Evolutionary conservation across 2,888 invertebrate species (phyloP).

Genomic region (Phaedon cochleariae): DNA sequence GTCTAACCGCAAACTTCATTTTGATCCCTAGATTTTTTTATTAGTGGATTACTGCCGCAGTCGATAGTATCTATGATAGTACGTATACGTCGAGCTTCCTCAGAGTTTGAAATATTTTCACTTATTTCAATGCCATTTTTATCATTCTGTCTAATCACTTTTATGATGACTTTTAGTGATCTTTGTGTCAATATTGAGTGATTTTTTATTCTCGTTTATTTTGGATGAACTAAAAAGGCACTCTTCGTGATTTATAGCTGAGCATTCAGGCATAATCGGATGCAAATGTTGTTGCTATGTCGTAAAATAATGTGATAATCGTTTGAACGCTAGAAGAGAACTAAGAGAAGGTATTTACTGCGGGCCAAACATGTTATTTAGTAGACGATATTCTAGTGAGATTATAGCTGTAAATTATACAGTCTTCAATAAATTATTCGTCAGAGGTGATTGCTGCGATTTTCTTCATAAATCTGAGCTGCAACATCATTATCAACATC

Average conservation of each 20-base stretch:
- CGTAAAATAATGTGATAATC: conserved; percentile 28
- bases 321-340: conserved; percentile 11
- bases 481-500: conserved; percentile 30
- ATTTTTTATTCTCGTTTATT: background rate
- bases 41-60: no score
- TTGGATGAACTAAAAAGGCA: background rate
- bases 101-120: no score
- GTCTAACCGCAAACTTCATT: no score
- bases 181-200: background rate
- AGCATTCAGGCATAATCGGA: background rate
- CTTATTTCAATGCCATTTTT: no score
- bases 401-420: conserved; percentile 34
- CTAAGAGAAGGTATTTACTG: conserved; percentile 24
- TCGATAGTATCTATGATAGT: no score
- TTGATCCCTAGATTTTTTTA: no score
- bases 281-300: background rate
- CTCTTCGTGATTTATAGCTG: background rate
- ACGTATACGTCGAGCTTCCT: no score
- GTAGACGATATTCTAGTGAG: conserved; percentile 28
- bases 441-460: conserved; percentile 32
- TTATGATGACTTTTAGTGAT: background rate
- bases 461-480: conserved; percentile 28
- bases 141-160: no score
- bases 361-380: conserved; percentile 31
- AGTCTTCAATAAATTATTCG: conserved; percentile 31